Evolutionary conservation across 2,797 vertebrate species (phyloP).

Genomic region (Fistularia tabacaria): DNA sequence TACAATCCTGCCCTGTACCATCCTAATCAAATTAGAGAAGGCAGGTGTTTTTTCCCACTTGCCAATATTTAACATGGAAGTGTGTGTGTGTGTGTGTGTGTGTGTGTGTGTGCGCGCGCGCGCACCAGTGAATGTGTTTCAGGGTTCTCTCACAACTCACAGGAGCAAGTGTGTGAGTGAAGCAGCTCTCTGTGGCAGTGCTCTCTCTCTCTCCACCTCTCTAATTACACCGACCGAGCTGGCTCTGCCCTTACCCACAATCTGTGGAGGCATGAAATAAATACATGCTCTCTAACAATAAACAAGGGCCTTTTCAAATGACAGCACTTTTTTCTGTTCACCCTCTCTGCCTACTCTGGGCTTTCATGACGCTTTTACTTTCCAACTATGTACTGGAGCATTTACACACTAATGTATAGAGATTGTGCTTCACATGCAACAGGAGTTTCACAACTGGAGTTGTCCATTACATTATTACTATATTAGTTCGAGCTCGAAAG

Average conservation of each 20-base stretch:
- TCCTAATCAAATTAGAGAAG: constrained; percentile 35
- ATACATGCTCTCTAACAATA: constrained; percentile 80
- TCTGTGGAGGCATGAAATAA: constrained; percentile 79
- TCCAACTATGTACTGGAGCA: constrained; percentile 9
- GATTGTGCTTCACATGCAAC: background rate
- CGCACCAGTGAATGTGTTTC: constrained; percentile 42
- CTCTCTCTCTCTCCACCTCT: constrained; percentile 57
- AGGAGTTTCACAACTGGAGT: no score
- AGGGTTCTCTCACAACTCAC: constrained; percentile 36
- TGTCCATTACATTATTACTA: no score
- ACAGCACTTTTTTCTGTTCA: constrained; percentile 66
- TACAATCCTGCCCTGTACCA: constrained; percentile 15
- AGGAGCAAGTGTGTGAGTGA: constrained; percentile 49
- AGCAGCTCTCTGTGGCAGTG: constrained; percentile 62
- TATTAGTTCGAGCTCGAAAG: no score
- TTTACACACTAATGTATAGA: constrained; percentile 1
- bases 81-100: constrained; percentile 23
- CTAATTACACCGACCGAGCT: constrained; percentile 72
- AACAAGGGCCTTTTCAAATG: constrained; percentile 79
- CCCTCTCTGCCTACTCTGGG: constrained; percentile 38
- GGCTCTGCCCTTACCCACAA: constrained; percentile 79
- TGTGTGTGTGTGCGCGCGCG: no score
- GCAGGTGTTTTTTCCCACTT: constrained; percentile 43
- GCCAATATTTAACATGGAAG: constrained; percentile 31
- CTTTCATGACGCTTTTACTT: constrained; percentile 47